Evolutionary conservation across 2,113 vertebrate species (phyloP).

Genomic region (Mola mola): DNA sequence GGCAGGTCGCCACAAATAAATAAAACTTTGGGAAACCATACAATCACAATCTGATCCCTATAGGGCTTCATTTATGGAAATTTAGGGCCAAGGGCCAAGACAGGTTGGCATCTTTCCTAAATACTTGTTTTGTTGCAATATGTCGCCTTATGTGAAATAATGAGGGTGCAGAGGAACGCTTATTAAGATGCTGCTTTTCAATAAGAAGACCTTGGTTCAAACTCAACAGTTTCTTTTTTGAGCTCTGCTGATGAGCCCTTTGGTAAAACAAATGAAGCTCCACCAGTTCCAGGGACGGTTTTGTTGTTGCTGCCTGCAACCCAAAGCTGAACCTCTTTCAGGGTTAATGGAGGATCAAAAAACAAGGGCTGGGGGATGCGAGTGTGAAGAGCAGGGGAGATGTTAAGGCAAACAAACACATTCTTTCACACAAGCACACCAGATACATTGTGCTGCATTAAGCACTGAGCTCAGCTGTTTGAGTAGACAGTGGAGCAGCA

Average conservation of each 20-base stretch:
- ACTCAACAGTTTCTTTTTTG: no score
- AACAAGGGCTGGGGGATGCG: neutral
- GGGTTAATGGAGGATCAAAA: constrained; percentile 27
- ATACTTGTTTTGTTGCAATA: no score
- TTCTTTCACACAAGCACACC: neutral
- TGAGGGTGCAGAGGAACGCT: no score
- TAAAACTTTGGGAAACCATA: neutral
- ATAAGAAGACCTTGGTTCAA: no score
- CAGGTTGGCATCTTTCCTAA: no score
- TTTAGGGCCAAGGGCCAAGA: no score
- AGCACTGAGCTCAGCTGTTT: constrained; percentile 50
- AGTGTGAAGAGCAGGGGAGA: neutral
- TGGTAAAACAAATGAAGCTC: constrained; percentile 18
- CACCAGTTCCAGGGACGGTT: neutral
- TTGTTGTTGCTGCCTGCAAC: neutral
- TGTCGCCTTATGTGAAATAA: no score
- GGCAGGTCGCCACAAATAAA: no score
- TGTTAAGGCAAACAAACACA: neutral
- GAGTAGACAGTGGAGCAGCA: constrained; percentile 20
- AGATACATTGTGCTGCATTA: constrained; percentile 9
- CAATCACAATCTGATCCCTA: no score
- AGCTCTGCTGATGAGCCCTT: constrained; percentile 28
- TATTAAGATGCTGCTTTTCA: no score
- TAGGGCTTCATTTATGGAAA: no score
- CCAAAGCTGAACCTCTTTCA: neutral